Evolutionary conservation across 1,140 invertebrate species (phyloP), one percentile per base, ranked within the genome.

Genomic region (Eumaeus atala): DNA sequence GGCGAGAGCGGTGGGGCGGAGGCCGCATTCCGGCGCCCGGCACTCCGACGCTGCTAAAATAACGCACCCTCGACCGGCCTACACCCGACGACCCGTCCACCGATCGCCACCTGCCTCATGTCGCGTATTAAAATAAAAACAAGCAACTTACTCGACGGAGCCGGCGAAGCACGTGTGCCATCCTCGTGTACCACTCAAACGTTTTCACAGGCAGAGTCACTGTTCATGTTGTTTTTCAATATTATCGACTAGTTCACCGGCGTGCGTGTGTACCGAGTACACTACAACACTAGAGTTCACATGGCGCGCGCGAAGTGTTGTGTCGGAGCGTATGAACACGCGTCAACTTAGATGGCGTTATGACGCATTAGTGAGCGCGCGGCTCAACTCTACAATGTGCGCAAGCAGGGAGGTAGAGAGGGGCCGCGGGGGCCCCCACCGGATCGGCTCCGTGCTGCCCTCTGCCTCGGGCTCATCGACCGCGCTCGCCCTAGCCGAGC

Each of bases 361-460:
- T 85, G 82, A 85, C 82, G 82, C 82, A 85, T 85, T 82, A 81
- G 79, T 85, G 82, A 85, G 70, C 82, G 82, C 82, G 77, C 81
- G 81, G 77, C 74, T 72, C 77, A 74, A 67, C 59, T 63, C 54
- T 68, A 74, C 78, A 58, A 70, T 75, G 70, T 79, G 79, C 79
- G 78, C 77, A 68, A 72, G 74, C 73, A 74, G 70, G 69, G 64
- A 51, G 68, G 61, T 59, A 66, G 53, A 64, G 66, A 59, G 70
- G 65, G 69, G 60, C 52, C 59, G 56, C 56, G 56, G 64, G 55
- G 65, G 38, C 1, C 38, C 12, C 12, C 65, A 66, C 66, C 62
- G 67, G 58, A 11, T 54, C 64, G 64, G 66, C 70, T 69, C 72
- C 64, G 76, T 81, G 81, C 78, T 81, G 76, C 76, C 81, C 77